Base-by-base conservation (phyloP, 2,888 invertebrate species). In the Ctena decussata region DNA sequence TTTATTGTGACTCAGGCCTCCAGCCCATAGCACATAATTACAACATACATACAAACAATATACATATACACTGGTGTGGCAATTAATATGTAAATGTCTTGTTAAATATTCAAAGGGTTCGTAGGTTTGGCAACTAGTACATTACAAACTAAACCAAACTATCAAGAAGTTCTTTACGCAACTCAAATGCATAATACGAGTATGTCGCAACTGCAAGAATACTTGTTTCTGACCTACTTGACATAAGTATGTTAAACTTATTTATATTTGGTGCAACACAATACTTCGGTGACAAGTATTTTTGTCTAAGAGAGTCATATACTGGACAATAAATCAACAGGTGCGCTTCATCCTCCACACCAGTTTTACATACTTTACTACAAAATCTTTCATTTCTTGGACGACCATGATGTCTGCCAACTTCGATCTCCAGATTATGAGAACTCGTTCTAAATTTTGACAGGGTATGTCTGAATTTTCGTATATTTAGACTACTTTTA, bases 391-490 rank as follows among this genome's bases (percentile, higher is more conserved):
- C 30, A n/a, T n/a, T n/a, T n/a, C 39, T 37, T 6, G 24, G 27
- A 39, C n/a, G 37, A 21, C 39, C 39, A 3, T 39, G 27, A 49
- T 78, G 70, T 6, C 70, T 70, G 30, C 71, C 78, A 24, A 24
- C 49, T 78, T 78, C 78, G 30, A 78, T 78, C 35, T 70, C 71
- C n/a, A 78, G 57, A 39, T 69, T 69, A 71, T 78, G 78, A 8
- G n/a, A 21, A 18, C 70, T 32, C 21, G 71, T 71, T n/a, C 53
- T 70, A 18, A 71, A 53, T n/a, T 70, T 30, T 18, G 71, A 41
- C 37, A 70, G 35, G 60, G 30, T 30, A 60, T 27, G 60, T 60
- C 60, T 60, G 18, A 60, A 60, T 30, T 60, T 60, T 30, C 18
- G 24, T 11, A 70, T 70, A 37, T 70, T 70, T 12, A 35, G 6